Evolutionary conservation across 2,113 vertebrate species (phyloP).

Genomic region (Hyaena hyaena): DNA sequence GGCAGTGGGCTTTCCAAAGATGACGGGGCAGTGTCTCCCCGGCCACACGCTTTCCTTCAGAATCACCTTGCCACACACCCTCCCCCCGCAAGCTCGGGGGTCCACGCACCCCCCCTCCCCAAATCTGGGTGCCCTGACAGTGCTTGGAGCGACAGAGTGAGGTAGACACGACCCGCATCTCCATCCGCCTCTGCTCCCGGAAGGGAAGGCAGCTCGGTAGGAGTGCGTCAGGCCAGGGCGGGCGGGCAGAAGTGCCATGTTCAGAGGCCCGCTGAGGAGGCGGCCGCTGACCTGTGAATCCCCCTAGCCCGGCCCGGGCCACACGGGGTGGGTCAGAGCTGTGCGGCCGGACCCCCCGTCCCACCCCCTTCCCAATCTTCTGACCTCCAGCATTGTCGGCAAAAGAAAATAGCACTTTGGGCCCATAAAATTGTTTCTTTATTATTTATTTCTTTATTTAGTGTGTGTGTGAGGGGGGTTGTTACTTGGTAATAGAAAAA

Average conservation of each 20-base stretch:
- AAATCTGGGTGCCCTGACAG: too few relatives aligned
- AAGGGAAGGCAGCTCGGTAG: neutral
- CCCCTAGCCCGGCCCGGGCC: neutral
- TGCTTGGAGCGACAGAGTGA: too few relatives aligned
- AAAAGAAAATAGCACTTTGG: neutral
- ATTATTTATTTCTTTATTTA: neutral
- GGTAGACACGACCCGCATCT: too few relatives aligned
- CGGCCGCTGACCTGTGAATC: accelerated
- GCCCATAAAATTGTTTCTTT: neutral
- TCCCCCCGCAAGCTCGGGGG: accelerated
- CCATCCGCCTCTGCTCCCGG: accelerated
- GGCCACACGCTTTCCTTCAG: neutral
- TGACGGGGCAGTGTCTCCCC: accelerated
- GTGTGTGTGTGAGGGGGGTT: neutral
- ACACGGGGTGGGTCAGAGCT: accelerated
- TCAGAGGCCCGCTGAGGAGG: neutral
- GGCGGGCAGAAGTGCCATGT: accelerated
- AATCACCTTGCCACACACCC: neutral
- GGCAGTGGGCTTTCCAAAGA: neutral
- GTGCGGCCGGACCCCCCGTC: too few relatives aligned
- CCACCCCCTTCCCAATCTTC: too few relatives aligned
- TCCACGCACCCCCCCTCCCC: neutral
- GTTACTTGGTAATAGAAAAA: neutral
- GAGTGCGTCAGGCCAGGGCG: accelerated
- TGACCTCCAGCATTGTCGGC: neutral